phyloP scores from a whole-genome alignment of 2,888 invertebrate species.

The Rhingia rostrata region DNA sequence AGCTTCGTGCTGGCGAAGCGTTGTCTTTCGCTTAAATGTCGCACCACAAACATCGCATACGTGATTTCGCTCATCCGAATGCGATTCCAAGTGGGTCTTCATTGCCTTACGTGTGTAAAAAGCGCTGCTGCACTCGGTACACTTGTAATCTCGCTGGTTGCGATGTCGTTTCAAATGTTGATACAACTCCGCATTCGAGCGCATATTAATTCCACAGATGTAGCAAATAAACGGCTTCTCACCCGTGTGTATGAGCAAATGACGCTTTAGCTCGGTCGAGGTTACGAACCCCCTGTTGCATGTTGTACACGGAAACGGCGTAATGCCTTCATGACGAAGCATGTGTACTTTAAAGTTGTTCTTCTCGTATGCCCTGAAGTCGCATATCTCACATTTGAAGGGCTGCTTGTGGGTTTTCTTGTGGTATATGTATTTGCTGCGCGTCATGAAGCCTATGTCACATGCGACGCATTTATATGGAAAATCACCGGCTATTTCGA shows the following conservation, averaged over 20 bases:
- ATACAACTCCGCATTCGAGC: slow-evolving; percentile 1
- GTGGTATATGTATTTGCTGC: slow-evolving; percentile 56
- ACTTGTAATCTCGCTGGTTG: slow-evolving; percentile 62
- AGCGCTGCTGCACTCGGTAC: slow-evolving; percentile 46
- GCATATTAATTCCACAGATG: slow-evolving; percentile 38
- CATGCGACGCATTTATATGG: slow-evolving; percentile 58
- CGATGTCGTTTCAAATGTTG: slow-evolving; percentile 63
- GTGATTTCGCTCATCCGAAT: slow-evolving; percentile 58
- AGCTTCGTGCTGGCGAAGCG: slow-evolving; percentile 51
- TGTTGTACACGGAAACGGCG: slow-evolving; percentile 41
- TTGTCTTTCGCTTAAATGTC: slow-evolving; percentile 59
- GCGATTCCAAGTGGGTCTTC: slow-evolving; percentile 58
- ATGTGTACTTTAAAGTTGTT: slow-evolving; percentile 67
- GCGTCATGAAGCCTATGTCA: slow-evolving; percentile 51
- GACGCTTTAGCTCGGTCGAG: slow-evolving; percentile 54
- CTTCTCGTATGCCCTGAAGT: slow-evolving; percentile 54
- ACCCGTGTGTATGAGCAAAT: slow-evolving; percentile 56
- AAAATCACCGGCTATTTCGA: slow-evolving; percentile 58
- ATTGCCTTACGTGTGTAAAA: slow-evolving; percentile 51
- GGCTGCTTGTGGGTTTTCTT: slow-evolving; percentile 62
- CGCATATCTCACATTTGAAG: slow-evolving; percentile 56
- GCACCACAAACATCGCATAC: slow-evolving; percentile 61
- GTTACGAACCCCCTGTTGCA: slow-evolving; percentile 65
- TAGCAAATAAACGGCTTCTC: slow-evolving; percentile 56
- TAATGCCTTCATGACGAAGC: slow-evolving; percentile 63